Base-by-base conservation (phyloP, 2,797 vertebrate species). In the Galaxias olidus region DNA sequence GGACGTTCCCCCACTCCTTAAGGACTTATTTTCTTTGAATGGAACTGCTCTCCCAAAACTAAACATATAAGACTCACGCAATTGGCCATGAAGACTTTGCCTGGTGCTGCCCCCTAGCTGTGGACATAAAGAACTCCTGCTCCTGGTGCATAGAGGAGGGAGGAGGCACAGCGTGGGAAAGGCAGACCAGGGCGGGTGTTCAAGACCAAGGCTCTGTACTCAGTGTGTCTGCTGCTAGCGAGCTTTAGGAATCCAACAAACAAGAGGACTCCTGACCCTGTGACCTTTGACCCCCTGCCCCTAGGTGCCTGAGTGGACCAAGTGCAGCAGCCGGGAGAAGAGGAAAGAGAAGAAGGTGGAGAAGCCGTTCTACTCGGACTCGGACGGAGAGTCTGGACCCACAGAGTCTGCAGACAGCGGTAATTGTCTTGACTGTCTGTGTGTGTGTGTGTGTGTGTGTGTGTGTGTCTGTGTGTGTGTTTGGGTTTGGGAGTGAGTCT, bases 271-370 rank as follows among this genome's bases (percentile, higher is more conserved):
- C 15, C 43, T n/a, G 47, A 52, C 49, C 11, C 40, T 14, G 18
- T 42, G 12, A 68, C 52, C 48, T 72, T 41, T 69, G 50, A 42
- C 18, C 63, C 49, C 17, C 61, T 56, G n/a, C n/a, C 19, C 41
- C 15, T 87, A 99, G 98, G 96, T 99, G 81, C 97, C 97, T 0
- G 98, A 99, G 61, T 99, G 98, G 98, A 98, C 95, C 83, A 99
- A 98, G 74, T 98, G 96, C 87, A 97, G 96, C 77, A 95, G 92
- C 78, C 92, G 96, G 0, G 97, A 99, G 84, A 98, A 98, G 87
- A 93, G 96, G 73, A 99, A 99, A 89, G 97, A 99, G 84, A 98
- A 98, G 78, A 98, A 98, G 63, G 93, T 92, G 66, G 98, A 99
- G 72, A 99, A 98, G 76, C 96, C 97, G 0, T 99, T 99, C 86